Base-by-base conservation (phyloP, 2,797 vertebrate genomes). In the Sparidentex hasta region DNA sequence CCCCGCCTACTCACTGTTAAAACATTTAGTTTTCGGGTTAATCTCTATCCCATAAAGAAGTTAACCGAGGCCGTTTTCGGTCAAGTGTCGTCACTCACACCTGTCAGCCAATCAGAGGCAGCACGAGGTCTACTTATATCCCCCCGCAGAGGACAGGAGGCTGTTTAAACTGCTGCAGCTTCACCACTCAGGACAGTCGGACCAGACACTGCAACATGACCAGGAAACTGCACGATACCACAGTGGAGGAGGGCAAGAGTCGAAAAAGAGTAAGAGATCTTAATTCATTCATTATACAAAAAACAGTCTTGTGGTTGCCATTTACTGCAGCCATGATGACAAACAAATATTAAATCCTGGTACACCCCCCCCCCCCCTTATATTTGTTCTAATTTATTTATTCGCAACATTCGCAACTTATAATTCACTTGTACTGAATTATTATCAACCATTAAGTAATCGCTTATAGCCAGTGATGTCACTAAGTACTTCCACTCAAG, bases 231-330 rank as follows among this genome's bases (percentile, higher is more conserved):
- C 76, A 50, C 27, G 67, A 52, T 5, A 47, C 70, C 16, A 9
- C 12, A 12, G 8, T 50, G 62, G 88, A 92, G 2, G 85, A 93
- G 9, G 56, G 67, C 38, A 92, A 65, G 82, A 85, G 71, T 16
- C 84, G 91, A 33, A 94, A 91, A 72, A 89, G 91, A 92, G 94
- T 94, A 86, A 79, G 88, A 62, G 54, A 3, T 7, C 47, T 11
- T 6, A 1, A 17, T 44, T 57, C 6, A 3, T 38, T 41, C 46
- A 5, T 48, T 62, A 25, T 38, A 9, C 11, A 38, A 38, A 38
- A 33, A 33, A 38, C 38, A 38, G 38, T 41, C 7, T 1, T 61
- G 54, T 20, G 25, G 16, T 41, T 71, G 8, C 41, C 43, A 55
- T 48, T 52, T 44, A 48, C 38, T 62, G 21, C 43, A 58, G 25